Evolutionary conservation across 2,113 vertebrate species (phyloP).

Genomic region (Zapornia atra): DNA sequence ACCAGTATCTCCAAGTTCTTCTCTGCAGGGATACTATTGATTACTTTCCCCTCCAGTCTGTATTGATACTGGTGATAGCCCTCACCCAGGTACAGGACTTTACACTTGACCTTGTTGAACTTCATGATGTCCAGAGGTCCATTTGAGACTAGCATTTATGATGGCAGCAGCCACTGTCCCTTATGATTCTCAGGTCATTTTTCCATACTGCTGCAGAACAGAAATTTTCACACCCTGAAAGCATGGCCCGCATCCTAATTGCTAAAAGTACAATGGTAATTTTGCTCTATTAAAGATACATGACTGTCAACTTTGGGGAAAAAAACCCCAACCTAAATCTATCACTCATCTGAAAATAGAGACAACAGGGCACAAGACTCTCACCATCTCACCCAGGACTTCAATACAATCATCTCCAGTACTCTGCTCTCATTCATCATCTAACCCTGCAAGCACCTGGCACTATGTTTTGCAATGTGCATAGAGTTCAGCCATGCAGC

Average conservation of each 20-base stretch:
- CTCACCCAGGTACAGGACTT: background rate
- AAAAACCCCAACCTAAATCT: background rate
- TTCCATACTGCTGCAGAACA: background rate
- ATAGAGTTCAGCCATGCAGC: background rate
- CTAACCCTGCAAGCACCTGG: background rate
- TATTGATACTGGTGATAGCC: background rate
- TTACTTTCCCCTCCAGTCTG: too few relatives aligned
- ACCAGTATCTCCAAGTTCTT: too few relatives aligned
- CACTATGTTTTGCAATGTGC: fast-evolving
- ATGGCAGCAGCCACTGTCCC: background rate
- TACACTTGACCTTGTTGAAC: background rate
- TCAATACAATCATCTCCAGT: fast-evolving
- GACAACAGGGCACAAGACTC: background rate
- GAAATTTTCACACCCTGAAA: background rate
- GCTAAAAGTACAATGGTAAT: background rate
- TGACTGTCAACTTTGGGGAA: background rate
- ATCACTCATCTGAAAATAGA: background rate
- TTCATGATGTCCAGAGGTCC: background rate
- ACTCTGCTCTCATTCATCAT: background rate
- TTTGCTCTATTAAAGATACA: background rate
- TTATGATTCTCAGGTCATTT: background rate
- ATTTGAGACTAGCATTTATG: background rate
- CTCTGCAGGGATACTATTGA: too few relatives aligned
- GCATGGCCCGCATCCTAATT: background rate
- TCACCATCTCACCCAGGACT: background rate